phyloP scores from a whole-genome alignment of 2,113 vertebrate genomes.

The Mormoops blainvillei region DNA sequence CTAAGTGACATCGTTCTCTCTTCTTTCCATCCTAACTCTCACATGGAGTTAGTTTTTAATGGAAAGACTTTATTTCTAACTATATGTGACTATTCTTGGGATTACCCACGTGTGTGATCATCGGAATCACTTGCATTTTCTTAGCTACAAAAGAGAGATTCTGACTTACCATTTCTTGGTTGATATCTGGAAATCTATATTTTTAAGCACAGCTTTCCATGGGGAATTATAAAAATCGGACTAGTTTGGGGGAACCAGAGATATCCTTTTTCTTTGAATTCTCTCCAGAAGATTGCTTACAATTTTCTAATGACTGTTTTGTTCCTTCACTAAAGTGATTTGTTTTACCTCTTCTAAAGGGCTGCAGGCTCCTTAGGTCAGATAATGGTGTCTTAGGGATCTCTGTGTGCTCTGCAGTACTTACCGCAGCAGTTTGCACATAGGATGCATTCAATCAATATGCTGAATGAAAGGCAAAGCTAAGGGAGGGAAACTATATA shows the following conservation, averaged over 20 bases:
- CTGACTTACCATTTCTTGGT: neutral
- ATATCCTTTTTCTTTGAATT: neutral
- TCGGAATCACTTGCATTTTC: neutral
- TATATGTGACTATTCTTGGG: neutral
- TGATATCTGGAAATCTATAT: neutral
- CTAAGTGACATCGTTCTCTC: neutral
- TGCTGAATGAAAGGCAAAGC: neutral
- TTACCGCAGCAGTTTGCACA: neutral
- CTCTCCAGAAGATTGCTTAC: neutral
- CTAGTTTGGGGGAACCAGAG: neutral
- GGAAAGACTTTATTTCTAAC: neutral
- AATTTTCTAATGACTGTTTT: neutral
- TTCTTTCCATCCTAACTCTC: neutral
- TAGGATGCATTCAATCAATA: neutral
- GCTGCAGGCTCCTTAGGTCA: neutral
- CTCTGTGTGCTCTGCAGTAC: neutral
- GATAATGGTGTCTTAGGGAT: neutral
- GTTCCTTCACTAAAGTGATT: neutral
- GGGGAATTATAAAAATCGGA: neutral
- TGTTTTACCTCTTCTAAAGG: neutral
- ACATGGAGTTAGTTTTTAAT: neutral
- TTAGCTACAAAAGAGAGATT: neutral
- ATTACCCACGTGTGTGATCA: neutral
- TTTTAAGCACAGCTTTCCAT: neutral
- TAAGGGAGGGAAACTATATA: neutral